phyloP scores from a whole-genome alignment of 2,797 vertebrate species.

The Clarias platycephalus region DNA sequence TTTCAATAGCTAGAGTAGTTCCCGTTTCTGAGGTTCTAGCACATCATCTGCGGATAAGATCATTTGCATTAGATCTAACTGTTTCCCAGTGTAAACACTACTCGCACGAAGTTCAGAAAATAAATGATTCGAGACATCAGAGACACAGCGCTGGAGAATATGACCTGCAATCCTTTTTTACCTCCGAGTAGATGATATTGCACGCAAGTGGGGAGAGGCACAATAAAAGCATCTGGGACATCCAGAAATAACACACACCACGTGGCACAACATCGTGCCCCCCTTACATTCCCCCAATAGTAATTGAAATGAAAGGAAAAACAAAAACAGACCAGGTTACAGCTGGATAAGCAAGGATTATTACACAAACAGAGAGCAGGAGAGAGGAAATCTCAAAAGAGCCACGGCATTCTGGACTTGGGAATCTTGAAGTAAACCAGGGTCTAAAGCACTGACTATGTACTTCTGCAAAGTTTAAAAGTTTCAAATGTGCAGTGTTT shows the following conservation, averaged over 20 bases:
- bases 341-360: conserved; percentile 73
- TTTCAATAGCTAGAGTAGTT: neutral
- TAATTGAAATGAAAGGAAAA: conserved; percentile 67
- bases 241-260: conserved; percentile 64
- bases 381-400: conserved; percentile 57
- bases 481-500: conserved; percentile 1
- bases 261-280: conserved; percentile 53
- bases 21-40: neutral
- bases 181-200: neutral
- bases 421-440: conserved; percentile 30
- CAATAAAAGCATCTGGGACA: conserved; percentile 53
- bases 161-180: neutral
- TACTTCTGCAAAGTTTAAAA: neutral
- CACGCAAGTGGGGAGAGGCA: neutral
- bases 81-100: neutral
- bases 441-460: neutral
- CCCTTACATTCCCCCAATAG: conserved; percentile 48
- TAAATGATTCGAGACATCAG: neutral
- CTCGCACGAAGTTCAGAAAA: neutral
- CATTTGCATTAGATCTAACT: neutral
- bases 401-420: conserved; percentile 27
- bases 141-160: neutral
- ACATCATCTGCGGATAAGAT: neutral
- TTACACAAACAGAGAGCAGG: conserved; percentile 40
- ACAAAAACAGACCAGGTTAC: conserved; percentile 61